A percentile compares a stretch with the other conserved stretches of the same genome.
These are phyloP conservation scores for Thecophora atra DNA, from an alignment of 2,888 invertebrate genomes.

Conservation along the genomic window DNA sequence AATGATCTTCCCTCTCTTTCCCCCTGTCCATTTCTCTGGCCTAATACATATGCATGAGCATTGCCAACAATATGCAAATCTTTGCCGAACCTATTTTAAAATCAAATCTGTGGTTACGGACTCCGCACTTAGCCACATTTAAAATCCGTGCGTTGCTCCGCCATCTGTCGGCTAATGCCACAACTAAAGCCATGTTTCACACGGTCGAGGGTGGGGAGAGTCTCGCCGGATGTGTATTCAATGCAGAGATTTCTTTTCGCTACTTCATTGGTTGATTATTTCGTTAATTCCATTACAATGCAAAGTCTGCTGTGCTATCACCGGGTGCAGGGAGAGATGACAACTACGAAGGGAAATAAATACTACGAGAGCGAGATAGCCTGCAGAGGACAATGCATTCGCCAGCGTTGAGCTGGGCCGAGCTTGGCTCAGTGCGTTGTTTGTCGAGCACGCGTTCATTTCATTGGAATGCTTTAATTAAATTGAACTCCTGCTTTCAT, in stretches of 20 bases:
- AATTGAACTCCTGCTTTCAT: constrained; percentile 4
- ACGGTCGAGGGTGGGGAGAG: neutral
- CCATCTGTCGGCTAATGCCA: neutral
- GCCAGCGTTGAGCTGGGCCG: neutral
- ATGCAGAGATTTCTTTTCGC: constrained; percentile 3
- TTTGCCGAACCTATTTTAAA: constrained; percentile 32
- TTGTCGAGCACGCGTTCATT: constrained; percentile 1
- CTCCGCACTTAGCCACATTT: constrained; percentile 25
- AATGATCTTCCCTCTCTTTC: neutral
- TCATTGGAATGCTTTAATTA: constrained; percentile 27
- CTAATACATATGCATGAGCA: neutral
- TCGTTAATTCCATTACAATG: constrained; percentile 39
- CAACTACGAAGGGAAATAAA: neutral
- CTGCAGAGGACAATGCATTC: neutral
- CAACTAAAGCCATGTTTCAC: neutral
- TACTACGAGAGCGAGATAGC: no score
- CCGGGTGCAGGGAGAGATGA: neutral
- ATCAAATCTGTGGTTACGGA: constrained; percentile 28
- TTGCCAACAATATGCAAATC: constrained; percentile 32
- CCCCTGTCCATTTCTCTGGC: neutral
- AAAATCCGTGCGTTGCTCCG: neutral
- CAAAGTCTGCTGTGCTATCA: neutral
- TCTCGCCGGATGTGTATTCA: neutral
- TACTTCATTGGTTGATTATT: constrained; percentile 35
- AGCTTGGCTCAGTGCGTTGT: neutral